A percentile compares a stretch with the other conserved stretches of the same genome.
Evolutionary conservation across 2,888 invertebrate genomes (phyloP).

Genomic region (Uropetala carovei): DNA sequence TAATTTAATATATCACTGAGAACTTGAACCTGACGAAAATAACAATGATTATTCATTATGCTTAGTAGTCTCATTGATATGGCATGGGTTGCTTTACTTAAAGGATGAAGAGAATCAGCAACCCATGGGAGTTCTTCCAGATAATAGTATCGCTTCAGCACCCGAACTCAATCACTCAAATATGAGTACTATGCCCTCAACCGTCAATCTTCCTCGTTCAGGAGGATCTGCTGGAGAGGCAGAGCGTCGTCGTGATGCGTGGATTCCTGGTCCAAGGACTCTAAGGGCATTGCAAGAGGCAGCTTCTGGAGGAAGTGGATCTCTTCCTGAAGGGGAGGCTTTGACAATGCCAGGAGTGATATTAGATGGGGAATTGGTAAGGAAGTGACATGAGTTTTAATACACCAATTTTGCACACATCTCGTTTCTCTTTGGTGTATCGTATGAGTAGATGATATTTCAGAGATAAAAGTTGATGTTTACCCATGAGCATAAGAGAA

Average conservation of each 20-base stretch:
- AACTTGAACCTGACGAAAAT: no score
- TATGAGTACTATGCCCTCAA: slow-evolving; percentile 18
- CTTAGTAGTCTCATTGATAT: no score
- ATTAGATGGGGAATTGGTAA: slow-evolving; percentile 88
- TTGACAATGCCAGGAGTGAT: slow-evolving; percentile 92
- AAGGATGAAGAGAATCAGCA: slow-evolving; percentile 66
- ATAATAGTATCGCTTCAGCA: slow-evolving; percentile 67
- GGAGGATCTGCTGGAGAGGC: slow-evolving; percentile 68
- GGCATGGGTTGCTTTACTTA: not conserved
- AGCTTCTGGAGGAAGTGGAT: slow-evolving; percentile 83
- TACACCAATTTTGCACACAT: not conserved
- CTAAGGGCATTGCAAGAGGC: slow-evolving; percentile 81
- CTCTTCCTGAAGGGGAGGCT: slow-evolving; percentile 83
- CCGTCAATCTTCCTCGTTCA: not conserved
- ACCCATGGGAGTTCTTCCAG: slow-evolving; percentile 65
- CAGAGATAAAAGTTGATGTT: no score
- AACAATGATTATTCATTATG: no score
- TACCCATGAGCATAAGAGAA: no score
- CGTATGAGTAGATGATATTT: not conserved
- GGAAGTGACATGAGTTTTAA: slow-evolving; percentile 67
- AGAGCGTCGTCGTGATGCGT: slow-evolving; percentile 80
- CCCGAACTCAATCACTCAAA: slow-evolving; percentile 67
- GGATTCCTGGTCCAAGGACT: slow-evolving; percentile 89
- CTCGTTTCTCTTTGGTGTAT: not conserved
- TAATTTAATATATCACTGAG: not conserved